These are phyloP conservation scores for Regulus satrapa DNA, from an alignment of 2,113 vertebrate genomes.

Conservation along the genomic window DNA sequence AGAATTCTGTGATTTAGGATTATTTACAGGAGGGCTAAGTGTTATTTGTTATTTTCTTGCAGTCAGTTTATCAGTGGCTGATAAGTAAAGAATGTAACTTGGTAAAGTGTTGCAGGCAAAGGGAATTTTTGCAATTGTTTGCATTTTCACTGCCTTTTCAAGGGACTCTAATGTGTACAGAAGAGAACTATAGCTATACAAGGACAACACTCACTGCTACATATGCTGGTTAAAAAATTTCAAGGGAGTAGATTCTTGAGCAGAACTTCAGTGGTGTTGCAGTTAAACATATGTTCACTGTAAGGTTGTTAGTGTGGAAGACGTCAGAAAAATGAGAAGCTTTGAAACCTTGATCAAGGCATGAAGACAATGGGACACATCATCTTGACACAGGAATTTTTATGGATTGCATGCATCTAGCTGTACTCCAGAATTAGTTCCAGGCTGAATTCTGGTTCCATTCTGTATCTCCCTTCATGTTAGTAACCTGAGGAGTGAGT, in stretches of 20 bases:
- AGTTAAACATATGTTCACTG: not conserved
- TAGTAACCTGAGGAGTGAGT: constrained; percentile 26
- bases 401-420: constrained; percentile 30
- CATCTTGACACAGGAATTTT: constrained; percentile 56
- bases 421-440: constrained; percentile 33
- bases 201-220: not conserved
- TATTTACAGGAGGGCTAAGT: not conserved
- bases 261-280: not conserved
- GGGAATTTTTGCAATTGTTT: not conserved
- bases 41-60: not conserved
- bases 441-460: constrained; percentile 17
- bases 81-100: not conserved
- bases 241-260: not conserved
- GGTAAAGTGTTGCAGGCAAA: not conserved
- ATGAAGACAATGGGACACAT: constrained; percentile 33
- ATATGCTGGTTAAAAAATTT: not conserved
- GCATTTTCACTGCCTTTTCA: not conserved
- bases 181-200: not conserved
- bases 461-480: constrained; percentile 32
- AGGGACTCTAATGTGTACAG: not conserved
- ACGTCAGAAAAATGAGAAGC: constrained; percentile 1
- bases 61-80: not conserved
- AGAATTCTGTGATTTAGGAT: not conserved
- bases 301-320: not conserved
- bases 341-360: constrained; percentile 31